These are phyloP conservation scores for Forbesichthys papilliferus DNA, from an alignment of 2,113 vertebrate genomes.

Conservation along the genomic window DNA sequence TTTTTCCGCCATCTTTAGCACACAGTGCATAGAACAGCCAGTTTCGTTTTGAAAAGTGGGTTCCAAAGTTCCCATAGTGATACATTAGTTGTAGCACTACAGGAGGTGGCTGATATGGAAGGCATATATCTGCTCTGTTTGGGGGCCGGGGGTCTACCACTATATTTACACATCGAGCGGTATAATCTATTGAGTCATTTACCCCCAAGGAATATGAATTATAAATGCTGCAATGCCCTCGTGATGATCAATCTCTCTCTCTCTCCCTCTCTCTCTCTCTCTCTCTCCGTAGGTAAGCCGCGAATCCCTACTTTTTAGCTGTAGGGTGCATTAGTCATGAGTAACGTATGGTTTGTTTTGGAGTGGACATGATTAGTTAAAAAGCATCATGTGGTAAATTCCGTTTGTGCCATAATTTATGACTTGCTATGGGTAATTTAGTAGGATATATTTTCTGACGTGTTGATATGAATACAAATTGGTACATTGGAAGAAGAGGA, in stretches of 20 bases:
- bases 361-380: constrained; percentile 43
- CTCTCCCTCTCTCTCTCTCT: constrained; percentile 16
- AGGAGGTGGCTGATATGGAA: background rate
- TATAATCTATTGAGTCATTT: constrained; percentile 11
- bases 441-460: constrained; percentile 11
- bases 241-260: constrained; percentile 25
- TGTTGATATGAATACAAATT: constrained; percentile 43
- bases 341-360: constrained; percentile 66
- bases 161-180: constrained; percentile 25
- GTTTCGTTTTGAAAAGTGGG: too few relatives aligned
- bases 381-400: constrained; percentile 33
- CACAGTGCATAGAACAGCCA: too few relatives aligned
- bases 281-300: constrained; percentile 57
- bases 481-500: background rate
- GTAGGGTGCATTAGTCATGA: constrained; percentile 39
- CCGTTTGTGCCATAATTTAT: constrained; percentile 41
- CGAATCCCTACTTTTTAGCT: background rate
- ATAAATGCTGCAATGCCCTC: constrained; percentile 42
- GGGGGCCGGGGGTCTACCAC: background rate
- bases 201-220: constrained; percentile 42
- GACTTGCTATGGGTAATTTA: constrained; percentile 41
- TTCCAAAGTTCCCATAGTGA: too few relatives aligned
- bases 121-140: background rate
- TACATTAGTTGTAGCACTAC: background rate
- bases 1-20: too few relatives aligned